Evolutionary conservation across 2,113 vertebrate genomes (phyloP).

Genomic region (Bagarius yarrelli): DNA sequence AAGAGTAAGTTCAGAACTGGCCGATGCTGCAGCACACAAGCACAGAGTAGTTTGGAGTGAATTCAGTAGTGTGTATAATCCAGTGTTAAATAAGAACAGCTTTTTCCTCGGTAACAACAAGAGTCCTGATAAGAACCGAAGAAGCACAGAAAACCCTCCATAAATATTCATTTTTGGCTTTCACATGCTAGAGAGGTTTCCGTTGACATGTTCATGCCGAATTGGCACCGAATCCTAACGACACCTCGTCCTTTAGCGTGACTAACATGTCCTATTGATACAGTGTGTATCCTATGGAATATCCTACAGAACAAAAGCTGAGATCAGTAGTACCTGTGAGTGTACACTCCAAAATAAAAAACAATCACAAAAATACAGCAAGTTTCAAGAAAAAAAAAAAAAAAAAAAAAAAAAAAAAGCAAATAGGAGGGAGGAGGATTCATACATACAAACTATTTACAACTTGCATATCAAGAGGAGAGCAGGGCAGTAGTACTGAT

Average conservation of each 20-base stretch:
- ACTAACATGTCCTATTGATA: constrained; percentile 24
- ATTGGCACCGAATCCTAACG: constrained; percentile 10
- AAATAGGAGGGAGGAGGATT: background rate
- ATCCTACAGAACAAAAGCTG: background rate
- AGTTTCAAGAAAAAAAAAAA: constrained; percentile 35
- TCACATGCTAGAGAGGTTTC: constrained; percentile 27
- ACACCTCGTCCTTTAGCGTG: constrained; percentile 1
- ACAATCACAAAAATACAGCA: constrained; percentile 26
- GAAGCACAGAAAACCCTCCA: constrained; percentile 8
- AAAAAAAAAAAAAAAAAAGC: constrained; percentile 33
- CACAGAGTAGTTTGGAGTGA: constrained; percentile 11
- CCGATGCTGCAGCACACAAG: constrained; percentile 1
- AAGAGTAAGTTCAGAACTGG: background rate
- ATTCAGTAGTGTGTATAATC: constrained; percentile 32
- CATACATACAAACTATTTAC: constrained; percentile 54
- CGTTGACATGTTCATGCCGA: constrained; percentile 18
- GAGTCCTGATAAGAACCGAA: constrained; percentile 9
- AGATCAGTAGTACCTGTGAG: constrained; percentile 33
- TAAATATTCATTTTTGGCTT: constrained; percentile 45
- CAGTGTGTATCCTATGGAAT: constrained; percentile 32
- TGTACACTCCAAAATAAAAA: constrained; percentile 10
- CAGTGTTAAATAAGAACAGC: constrained; percentile 18
- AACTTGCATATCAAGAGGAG: constrained; percentile 58
- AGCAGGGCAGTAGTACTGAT: constrained; percentile 43
- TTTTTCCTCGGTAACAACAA: background rate